phyloP scores from a whole-genome alignment of 2,888 invertebrate species.

The Cryptocheilus praepositus region DNA sequence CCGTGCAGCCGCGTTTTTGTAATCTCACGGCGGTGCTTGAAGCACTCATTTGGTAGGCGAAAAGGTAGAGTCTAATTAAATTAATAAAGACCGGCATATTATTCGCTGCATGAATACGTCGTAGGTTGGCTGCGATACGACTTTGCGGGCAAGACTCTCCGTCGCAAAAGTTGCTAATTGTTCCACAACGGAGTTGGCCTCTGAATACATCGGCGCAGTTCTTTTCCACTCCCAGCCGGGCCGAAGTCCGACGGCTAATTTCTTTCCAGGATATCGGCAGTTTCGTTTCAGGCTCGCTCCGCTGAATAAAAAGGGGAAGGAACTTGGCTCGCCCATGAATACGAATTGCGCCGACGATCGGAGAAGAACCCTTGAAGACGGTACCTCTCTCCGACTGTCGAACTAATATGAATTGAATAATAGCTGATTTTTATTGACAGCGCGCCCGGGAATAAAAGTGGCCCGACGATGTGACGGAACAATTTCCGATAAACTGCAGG shows the following conservation, averaged over 20 bases:
- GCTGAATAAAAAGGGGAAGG: neutral
- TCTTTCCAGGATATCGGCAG: constrained; percentile 4
- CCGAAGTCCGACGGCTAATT: neutral
- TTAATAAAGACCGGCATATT: too few relatives aligned
- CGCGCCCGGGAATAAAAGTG: neutral
- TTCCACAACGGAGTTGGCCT: neutral
- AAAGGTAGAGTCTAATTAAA: too few relatives aligned
- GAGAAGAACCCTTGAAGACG: neutral
- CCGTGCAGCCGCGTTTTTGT: too few relatives aligned
- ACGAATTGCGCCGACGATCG: constrained; percentile 9
- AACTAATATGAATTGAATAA: constrained; percentile 9
- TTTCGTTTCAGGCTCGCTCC: constrained; percentile 2
- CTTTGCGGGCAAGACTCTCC: too few relatives aligned
- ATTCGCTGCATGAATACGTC: too few relatives aligned
- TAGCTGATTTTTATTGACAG: constrained; percentile 5
- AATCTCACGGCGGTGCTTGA: too few relatives aligned
- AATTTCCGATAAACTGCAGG: too few relatives aligned
- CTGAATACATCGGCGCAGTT: neutral
- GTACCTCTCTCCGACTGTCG: too few relatives aligned
- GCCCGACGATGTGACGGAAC: too few relatives aligned
- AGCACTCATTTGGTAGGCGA: too few relatives aligned
- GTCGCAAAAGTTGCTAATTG: neutral
- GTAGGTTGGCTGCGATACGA: too few relatives aligned
- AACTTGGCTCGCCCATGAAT: neutral
- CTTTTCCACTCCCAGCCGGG: neutral